These are phyloP conservation scores for Drosophila ochracea DNA, from an alignment of 2,888 invertebrate genomes.

Conservation along the genomic window DNA sequence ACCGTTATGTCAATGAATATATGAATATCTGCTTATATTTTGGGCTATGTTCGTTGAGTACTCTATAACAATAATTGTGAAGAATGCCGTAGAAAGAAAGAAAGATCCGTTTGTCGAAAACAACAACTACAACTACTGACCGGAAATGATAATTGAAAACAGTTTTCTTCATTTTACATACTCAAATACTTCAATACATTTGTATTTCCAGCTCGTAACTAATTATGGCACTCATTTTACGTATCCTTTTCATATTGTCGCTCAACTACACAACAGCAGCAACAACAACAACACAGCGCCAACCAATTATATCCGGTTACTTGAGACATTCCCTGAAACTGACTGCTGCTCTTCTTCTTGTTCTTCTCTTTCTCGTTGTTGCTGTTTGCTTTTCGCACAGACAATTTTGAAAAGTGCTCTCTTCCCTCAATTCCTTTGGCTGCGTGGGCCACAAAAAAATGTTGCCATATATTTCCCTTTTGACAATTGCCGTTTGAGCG, in stretches of 20 bases:
- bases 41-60: constrained; percentile 24
- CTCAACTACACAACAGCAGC: constrained; percentile 19
- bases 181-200: constrained; percentile 10
- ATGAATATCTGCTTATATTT: constrained; percentile 12
- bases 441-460: constrained; percentile 42
- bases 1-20: constrained; percentile 57
- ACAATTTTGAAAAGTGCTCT: constrained; percentile 27
- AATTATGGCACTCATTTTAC: constrained; percentile 78
- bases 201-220: constrained; percentile 58
- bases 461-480: constrained; percentile 18
- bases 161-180: constrained; percentile 60
- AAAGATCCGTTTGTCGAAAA: constrained; percentile 34
- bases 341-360: constrained; percentile 18
- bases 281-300: constrained; percentile 25
- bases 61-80: constrained; percentile 37
- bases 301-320: constrained; percentile 79
- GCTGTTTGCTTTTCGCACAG: constrained; percentile 37
- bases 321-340: constrained; percentile 47
- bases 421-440: constrained; percentile 24
- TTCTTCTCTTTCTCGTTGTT: constrained; percentile 19
- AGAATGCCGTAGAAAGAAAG: constrained; percentile 12
- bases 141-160: constrained; percentile 80
- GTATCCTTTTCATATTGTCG: constrained; percentile 68
- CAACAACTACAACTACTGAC: constrained; percentile 33
- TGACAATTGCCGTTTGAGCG: constrained; percentile 9